Percentiles rank a stretch among this genome's conserved stretches.
Evolutionary conservation across 2,797 vertebrate genomes (phyloP).

Genomic region (Gambusia yucatana): DNA sequence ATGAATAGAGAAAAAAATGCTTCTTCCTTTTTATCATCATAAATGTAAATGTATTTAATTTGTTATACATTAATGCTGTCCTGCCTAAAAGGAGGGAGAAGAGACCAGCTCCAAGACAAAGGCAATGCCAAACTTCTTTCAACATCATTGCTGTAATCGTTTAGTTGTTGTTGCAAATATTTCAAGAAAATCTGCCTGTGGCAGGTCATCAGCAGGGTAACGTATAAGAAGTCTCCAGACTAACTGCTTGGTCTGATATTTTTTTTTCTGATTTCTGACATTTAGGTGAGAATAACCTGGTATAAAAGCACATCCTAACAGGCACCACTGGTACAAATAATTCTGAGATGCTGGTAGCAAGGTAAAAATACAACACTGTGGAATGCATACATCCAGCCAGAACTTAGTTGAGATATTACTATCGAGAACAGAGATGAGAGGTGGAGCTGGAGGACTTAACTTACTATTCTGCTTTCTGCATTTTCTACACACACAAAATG

Average conservation of each 20-base stretch:
- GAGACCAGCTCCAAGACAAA: too few species aligned
- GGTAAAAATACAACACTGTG: not conserved
- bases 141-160: not conserved
- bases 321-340: not conserved
- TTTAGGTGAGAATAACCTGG: not conserved
- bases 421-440: not conserved
- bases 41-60: not conserved
- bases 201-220: not conserved
- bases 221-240: not conserved
- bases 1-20: not conserved
- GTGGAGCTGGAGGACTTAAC: too few species aligned
- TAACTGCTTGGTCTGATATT: not conserved
- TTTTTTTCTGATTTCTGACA: not conserved
- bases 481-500: too few species aligned
- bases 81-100: not conserved
- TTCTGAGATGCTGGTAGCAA: not conserved
- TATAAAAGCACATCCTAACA: not conserved
- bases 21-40: not conserved
- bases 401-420: not conserved
- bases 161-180: not conserved
- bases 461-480: not conserved
- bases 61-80: not conserved
- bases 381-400: not conserved
- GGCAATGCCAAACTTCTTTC: not conserved
- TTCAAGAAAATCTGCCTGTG: not conserved